phyloP scores from a whole-genome alignment of 1,140 invertebrate genomes.

The Heterodera schachtii region DNA sequence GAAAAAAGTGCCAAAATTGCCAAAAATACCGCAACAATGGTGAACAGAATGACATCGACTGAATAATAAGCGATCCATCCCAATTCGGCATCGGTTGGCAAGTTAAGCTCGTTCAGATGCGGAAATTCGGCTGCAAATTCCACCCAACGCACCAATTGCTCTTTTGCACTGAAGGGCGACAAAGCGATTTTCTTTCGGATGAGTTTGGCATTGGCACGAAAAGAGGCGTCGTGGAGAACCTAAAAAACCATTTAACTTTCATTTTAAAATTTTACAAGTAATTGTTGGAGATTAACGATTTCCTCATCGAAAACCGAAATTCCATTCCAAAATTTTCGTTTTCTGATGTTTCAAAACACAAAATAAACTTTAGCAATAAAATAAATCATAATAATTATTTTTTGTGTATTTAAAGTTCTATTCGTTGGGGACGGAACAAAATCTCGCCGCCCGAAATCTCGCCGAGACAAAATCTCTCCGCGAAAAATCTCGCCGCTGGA shows the following conservation, averaged over 20 bases:
- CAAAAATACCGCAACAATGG: neutral
- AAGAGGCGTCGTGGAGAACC: slow-evolving; percentile 14
- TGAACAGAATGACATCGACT: slow-evolving; percentile 28
- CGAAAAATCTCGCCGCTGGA: too few relatives aligned
- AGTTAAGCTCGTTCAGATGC: slow-evolving; percentile 29
- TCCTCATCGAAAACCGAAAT: too few relatives aligned
- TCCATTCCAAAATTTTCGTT: too few relatives aligned
- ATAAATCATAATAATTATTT: too few relatives aligned
- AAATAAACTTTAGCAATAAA: too few relatives aligned
- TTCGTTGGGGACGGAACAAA: too few relatives aligned
- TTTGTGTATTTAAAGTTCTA: too few relatives aligned
- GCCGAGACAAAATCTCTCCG: too few relatives aligned
- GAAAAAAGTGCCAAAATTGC: slow-evolving; percentile 8
- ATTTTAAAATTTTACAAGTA: too few relatives aligned
- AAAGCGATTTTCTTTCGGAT: slow-evolving; percentile 19
- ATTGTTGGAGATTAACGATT: too few relatives aligned
- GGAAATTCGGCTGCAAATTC: slow-evolving; percentile 36
- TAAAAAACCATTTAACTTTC: neutral
- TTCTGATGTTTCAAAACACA: neutral
- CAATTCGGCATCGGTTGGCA: slow-evolving; percentile 25
- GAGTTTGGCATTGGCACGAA: slow-evolving; percentile 17
- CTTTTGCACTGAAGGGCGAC: slow-evolving; percentile 16
- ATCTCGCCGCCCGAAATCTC: too few relatives aligned
- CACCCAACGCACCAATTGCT: slow-evolving; percentile 34
- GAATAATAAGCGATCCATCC: slow-evolving; percentile 32